These are phyloP conservation scores for Apostichopus japonicus DNA, from an alignment of 35 echinoderm and acorn worm genomes.

Conservation along the genomic window DNA sequence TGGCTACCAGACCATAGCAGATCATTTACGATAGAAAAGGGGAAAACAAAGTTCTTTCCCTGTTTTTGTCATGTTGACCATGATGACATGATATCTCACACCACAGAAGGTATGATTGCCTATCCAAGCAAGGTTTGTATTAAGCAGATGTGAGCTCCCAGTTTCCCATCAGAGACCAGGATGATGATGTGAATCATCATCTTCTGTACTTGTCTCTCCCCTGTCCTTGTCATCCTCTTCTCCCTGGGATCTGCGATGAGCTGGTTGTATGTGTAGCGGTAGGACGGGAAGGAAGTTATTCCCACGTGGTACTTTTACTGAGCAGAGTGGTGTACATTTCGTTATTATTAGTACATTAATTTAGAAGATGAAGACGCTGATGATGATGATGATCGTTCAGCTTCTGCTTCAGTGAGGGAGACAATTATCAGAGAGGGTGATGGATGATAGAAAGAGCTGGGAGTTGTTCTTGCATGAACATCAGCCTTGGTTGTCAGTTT, in stretches of 20 bases:
- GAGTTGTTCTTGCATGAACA: slow-evolving; percentile 31
- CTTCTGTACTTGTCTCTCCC: no score
- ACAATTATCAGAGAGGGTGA: slow-evolving; percentile 48
- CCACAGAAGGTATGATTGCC: not conserved
- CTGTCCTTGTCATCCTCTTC: no score
- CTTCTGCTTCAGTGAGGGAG: slow-evolving; percentile 17
- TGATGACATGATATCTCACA: not conserved
- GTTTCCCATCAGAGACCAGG: no score
- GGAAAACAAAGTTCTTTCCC: not conserved
- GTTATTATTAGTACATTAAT: slow-evolving; percentile 54
- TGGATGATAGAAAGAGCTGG: slow-evolving; percentile 22
- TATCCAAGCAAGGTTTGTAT: not conserved
- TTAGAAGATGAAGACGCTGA: slow-evolving; percentile 26
- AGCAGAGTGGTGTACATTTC: not conserved
- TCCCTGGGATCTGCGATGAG: no score
- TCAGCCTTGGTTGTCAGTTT: slow-evolving; percentile 48
- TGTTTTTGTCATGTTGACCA: not conserved
- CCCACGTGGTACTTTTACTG: not conserved
- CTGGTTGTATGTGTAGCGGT: not conserved
- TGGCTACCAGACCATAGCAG: no score
- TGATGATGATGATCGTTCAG: slow-evolving; percentile 21
- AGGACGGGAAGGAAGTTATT: not conserved
- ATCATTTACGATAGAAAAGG: no score
- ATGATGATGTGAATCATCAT: no score
- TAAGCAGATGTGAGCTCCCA: no score